Evolutionary conservation across 2,113 vertebrate species (phyloP).

Genomic region (Bambusicola thoracicus): DNA sequence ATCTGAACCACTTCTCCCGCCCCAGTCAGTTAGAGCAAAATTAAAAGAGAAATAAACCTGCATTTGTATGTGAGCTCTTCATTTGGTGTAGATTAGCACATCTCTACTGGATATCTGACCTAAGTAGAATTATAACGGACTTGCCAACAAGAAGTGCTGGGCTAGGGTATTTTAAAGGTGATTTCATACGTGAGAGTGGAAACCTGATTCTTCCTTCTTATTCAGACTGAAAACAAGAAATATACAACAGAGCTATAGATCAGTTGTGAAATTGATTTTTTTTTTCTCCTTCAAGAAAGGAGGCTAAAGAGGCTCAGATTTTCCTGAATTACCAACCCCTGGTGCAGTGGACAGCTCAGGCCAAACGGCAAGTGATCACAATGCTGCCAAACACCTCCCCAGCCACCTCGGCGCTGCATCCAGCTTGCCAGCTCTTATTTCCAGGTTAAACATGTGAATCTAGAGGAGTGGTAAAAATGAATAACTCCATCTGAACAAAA

Average conservation of each 20-base stretch:
- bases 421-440: neutral
- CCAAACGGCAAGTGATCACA: neutral
- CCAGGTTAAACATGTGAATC: neutral
- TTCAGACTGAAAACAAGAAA: constrained; percentile 14
- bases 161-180: neutral
- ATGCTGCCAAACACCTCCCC: neutral
- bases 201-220: neutral
- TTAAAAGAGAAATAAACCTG: neutral
- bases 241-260: neutral
- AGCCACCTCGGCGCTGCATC: neutral
- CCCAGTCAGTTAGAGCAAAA: neutral
- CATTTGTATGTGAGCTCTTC: neutral
- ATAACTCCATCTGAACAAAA: neutral
- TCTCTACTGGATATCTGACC: neutral
- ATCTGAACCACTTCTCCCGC: neutral
- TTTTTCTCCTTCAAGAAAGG: neutral
- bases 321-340: constrained; percentile 25
- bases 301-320: constrained; percentile 2
- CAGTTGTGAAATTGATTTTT: neutral
- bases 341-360: neutral
- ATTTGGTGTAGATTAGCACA: neutral
- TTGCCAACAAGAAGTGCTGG: neutral
- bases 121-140: neutral
- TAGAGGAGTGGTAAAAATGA: neutral
- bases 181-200: neutral